Evolutionary conservation across 2,888 invertebrate genomes (phyloP).

Genomic region (Eudasyphora cyanicolor): DNA sequence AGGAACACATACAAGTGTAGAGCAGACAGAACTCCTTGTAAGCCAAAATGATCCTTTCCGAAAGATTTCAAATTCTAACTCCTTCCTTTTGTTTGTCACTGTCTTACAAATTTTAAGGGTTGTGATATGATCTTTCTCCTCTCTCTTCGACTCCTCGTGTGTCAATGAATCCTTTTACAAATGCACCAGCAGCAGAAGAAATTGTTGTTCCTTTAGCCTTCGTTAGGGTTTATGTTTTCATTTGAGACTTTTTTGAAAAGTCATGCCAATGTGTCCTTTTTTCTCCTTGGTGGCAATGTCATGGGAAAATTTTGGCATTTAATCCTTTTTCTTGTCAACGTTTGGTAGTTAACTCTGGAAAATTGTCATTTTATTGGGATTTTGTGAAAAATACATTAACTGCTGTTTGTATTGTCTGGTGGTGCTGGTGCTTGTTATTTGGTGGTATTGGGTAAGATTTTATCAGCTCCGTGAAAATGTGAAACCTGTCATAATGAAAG

Average conservation of each 20-base stretch:
- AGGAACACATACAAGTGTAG: constrained; percentile 27
- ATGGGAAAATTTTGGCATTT: constrained; percentile 51
- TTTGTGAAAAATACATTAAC: constrained; percentile 21
- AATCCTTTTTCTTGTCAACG: constrained; percentile 54
- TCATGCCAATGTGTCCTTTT: constrained; percentile 40
- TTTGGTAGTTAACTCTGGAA: constrained; percentile 42
- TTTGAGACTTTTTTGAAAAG: constrained; percentile 27
- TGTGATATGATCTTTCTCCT: constrained; percentile 20
- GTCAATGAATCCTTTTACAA: too few relatives aligned
- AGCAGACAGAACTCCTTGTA: too few relatives aligned
- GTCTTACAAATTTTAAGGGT: background rate
- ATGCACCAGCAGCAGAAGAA: too few relatives aligned
- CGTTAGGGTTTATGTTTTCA: constrained; percentile 17
- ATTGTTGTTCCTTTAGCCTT: constrained; percentile 32
- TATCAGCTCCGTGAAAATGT: constrained; percentile 48
- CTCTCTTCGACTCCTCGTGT: constrained; percentile 42
- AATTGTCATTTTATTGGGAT: constrained; percentile 16
- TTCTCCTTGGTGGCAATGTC: background rate
- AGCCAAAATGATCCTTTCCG: background rate
- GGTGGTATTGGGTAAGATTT: constrained; percentile 61
- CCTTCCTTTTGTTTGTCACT: constrained; percentile 41
- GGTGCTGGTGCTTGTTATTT: constrained; percentile 34
- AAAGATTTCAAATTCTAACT: constrained; percentile 41
- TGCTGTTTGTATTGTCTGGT: background rate
- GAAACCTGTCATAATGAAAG: constrained; percentile 48